Evolutionary conservation across 2,888 invertebrate genomes (phyloP), one percentile per base, ranked within the genome.

Genomic region (Campoplex nolae): DNA sequence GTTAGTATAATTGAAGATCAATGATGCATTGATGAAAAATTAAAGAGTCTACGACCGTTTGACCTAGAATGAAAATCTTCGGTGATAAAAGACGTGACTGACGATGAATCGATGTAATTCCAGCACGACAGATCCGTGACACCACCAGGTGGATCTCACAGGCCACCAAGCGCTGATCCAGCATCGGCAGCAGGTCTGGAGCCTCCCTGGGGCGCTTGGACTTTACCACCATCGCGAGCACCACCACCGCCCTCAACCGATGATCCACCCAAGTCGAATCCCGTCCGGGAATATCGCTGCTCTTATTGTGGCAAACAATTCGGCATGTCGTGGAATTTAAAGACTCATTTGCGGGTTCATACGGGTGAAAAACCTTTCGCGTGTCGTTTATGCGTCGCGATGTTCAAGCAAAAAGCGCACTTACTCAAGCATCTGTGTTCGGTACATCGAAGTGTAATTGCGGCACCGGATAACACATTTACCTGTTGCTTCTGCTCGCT

Each of bases 361-460:
- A 98, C 98, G 0, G 98, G 98, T 85, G 98, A 98, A 91, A 98
- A 98, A 93, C 98, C 98, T 0, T 98, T 98, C 93, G 98, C 98
- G 90, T 98, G 98, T 95, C 96, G 98, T 91, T 96, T 98, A 71
- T 98, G 98, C 93, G 97, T 98, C 85, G 98, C 98, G 82, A 98
- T 98, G 98, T 98, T 98, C 94, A 98, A 98, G 95, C 98, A 98
- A 93, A 98, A 98, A 94, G 98, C 98, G 8, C 98, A 98, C 94
- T 95, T 98, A 90, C 95, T 98, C 86, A 98, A 98, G 95, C 98
- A 98, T 93, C 95, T 98, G 93, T 98, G 98, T 95, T 98, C 98
- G 88, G 98, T 98, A 87, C 98, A 98, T 95, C 96, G 98, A 90
- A 97, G 97, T 94, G 97, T 98, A 88, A 98, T 98, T 94, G 97